Evolutionary conservation across 2,797 vertebrate genomes (phyloP), one percentile per base, ranked within the genome.

Genomic region (Sebastes diploproa): DNA sequence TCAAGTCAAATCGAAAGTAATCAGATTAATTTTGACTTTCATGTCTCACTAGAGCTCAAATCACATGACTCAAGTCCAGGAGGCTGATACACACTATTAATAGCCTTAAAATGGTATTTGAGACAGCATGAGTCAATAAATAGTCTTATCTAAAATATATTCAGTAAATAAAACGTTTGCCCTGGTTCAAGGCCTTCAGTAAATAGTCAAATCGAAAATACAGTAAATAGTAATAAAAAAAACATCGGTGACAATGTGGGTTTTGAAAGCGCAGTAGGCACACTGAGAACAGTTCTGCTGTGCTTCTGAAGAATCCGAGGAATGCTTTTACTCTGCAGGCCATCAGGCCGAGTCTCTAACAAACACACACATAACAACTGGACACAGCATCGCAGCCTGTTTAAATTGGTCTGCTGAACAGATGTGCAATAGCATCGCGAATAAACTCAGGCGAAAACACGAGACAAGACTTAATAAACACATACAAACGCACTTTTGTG

Each of bases 321-420:
- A 94, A 95, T 95, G 93, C 91, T 92, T 93, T 91, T 86, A 91
- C 94, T 91, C 91, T 82, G 90, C 91, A 82, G 91, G 91, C 81
- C 87, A 85, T 83, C 91, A 60, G 78, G 30, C 75, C 7, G 62
- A 68, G 78, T 81, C 80, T 77, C 85, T 27, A 52, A 77, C 82
- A 87, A 68, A 90, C 75, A 89, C 89, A 87, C 78, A 80, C 66
- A 50, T 36, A 80, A 87, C 77, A 78, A 87, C 77, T 77, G 89
- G 89, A 85, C 78, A 62, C 64, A 69, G 80, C 84, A 62, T 78
- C 22, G 3, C n/a, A 20, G 80, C 81, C 70, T 84, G 77, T 87
- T 90, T 86, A 88, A 86, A 88, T 77, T 42, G 55, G 80, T 81
- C 85, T 88, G 86, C 60, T 20, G 80, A 87, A 77, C 92, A 93